Evolutionary conservation across 2,113 vertebrate genomes (phyloP).

Genomic region (Saimiri boliviensis): DNA sequence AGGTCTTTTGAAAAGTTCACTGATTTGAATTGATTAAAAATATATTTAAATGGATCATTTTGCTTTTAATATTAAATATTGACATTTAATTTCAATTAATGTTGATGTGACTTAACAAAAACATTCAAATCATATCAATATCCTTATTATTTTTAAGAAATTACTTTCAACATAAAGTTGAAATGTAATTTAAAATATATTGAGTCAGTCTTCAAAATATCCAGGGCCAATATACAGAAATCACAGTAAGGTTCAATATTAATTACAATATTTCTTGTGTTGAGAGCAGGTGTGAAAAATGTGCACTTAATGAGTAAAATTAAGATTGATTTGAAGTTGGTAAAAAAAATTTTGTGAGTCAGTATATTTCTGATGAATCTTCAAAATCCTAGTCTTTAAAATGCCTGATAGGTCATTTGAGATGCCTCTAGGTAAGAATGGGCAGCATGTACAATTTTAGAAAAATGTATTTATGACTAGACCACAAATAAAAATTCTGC

Average conservation of each 20-base stretch:
- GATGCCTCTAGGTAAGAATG: background rate
- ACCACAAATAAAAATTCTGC: background rate
- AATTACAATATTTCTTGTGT: background rate
- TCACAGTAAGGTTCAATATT: background rate
- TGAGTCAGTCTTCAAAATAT: background rate
- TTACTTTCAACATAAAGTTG: background rate
- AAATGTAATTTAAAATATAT: background rate
- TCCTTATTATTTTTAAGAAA: background rate
- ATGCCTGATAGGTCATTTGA: background rate
- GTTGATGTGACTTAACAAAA: background rate
- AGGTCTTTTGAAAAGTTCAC: background rate
- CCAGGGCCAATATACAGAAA: background rate
- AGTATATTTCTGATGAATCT: background rate
- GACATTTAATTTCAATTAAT: too few species aligned
- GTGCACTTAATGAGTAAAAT: background rate
- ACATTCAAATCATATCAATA: background rate
- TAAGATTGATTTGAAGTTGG: background rate
- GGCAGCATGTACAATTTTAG: background rate
- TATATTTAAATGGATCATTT: conserved; percentile 12
- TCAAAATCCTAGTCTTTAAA: background rate
- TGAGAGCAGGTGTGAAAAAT: background rate
- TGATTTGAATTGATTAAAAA: background rate
- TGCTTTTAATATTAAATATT: background rate
- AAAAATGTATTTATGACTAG: background rate
- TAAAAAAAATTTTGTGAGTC: background rate